phyloP scores from a whole-genome alignment of 2,797 vertebrate genomes.

The Acanthurus lineatus region DNA sequence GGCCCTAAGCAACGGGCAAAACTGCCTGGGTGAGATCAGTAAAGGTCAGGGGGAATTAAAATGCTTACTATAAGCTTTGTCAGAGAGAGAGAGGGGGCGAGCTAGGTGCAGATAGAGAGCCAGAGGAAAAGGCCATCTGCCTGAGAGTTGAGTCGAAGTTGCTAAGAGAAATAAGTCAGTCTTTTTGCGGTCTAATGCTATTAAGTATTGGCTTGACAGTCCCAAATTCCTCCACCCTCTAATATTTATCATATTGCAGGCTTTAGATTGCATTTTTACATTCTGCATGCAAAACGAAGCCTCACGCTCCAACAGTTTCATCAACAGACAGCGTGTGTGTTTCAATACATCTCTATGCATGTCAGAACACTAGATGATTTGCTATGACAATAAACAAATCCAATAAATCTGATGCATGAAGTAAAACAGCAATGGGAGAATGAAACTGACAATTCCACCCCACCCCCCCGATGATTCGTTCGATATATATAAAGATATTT shows the following conservation, averaged over 20 bases:
- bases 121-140: slow-evolving; percentile 75
- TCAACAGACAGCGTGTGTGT: slow-evolving; percentile 38
- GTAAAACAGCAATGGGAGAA: slow-evolving; percentile 55
- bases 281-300: slow-evolving; percentile 36
- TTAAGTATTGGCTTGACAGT: slow-evolving; percentile 49
- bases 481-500: slow-evolving; percentile 82
- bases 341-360: slow-evolving; percentile 39
- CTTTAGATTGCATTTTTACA: slow-evolving; percentile 45
- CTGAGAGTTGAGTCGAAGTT: slow-evolving; percentile 70
- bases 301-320: slow-evolving; percentile 57
- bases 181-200: slow-evolving; percentile 50
- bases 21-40: slow-evolving; percentile 74
- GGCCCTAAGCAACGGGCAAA: slow-evolving; percentile 75
- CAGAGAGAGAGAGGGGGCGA: slow-evolving; percentile 56
- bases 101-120: slow-evolving; percentile 54
- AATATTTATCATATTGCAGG: slow-evolving; percentile 52
- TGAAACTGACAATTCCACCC: slow-evolving; percentile 74
- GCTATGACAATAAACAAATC: slow-evolving; percentile 69
- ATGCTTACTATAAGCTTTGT: slow-evolving; percentile 81
- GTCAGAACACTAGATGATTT: slow-evolving; percentile 54
- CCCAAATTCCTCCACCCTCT: slow-evolving; percentile 42
- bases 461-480: slow-evolving; percentile 69
- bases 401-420: slow-evolving; percentile 67
- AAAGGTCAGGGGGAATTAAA: slow-evolving; percentile 83
- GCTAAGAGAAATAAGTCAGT: slow-evolving; percentile 57